phyloP scores from a whole-genome alignment of 1,140 invertebrate species.

The Druon quercuslanigerum region DNA sequence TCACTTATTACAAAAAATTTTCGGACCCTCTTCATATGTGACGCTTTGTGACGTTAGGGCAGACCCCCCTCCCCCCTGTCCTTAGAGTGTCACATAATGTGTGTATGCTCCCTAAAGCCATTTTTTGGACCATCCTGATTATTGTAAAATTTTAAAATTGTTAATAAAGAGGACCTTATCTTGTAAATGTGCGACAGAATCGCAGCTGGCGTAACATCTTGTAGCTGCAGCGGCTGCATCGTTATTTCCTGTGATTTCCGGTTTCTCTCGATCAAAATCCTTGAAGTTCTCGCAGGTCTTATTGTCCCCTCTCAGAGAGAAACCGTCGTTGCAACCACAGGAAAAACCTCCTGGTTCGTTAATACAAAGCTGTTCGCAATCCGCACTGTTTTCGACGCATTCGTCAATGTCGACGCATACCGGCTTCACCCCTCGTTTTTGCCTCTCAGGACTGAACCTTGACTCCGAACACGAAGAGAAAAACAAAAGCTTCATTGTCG shows the following conservation, averaged over 20 bases:
- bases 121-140: no score
- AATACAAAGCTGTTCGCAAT: slow-evolving; percentile 79
- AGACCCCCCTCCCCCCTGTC: no score
- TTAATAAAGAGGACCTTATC: slow-evolving; percentile 68
- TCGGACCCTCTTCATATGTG: no score
- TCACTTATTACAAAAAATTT: no score
- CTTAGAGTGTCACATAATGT: no score
- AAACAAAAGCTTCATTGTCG: slow-evolving; percentile 30
- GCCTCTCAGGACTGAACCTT: slow-evolving; percentile 68
- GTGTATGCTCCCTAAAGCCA: no score
- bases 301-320: slow-evolving; percentile 77
- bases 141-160: no score
- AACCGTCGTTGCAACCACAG: slow-evolving; percentile 77
- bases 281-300: slow-evolving; percentile 76
- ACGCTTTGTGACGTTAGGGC: no score
- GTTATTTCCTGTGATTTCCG: slow-evolving; percentile 39
- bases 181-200: slow-evolving; percentile 77
- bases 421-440: slow-evolving; percentile 74
- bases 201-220: slow-evolving; percentile 79
- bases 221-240: slow-evolving; percentile 66
- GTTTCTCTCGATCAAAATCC: slow-evolving; percentile 48
- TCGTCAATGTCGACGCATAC: slow-evolving; percentile 84
- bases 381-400: slow-evolving; percentile 78
- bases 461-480: slow-evolving; percentile 22
- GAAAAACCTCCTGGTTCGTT: slow-evolving; percentile 78